These are phyloP conservation scores for Actenoides hombroni DNA, from an alignment of 2,113 vertebrate species.

Conservation along the genomic window DNA sequence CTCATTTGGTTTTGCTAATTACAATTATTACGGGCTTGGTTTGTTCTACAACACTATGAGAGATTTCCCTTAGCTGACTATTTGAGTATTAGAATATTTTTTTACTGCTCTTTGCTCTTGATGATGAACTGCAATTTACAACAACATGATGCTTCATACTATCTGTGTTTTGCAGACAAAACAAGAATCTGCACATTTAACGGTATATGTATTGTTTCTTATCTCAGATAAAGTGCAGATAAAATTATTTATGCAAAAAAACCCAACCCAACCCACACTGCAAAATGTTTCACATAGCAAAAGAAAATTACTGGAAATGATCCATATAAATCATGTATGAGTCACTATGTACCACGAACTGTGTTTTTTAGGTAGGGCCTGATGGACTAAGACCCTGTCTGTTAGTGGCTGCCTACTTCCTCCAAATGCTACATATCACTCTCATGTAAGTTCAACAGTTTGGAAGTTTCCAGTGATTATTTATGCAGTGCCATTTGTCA, in stretches of 20 bases:
- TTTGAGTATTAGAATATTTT: neutral
- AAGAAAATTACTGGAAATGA: neutral
- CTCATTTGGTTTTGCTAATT: neutral
- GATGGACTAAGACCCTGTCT: neutral
- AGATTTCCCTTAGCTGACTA: neutral
- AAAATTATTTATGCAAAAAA: neutral
- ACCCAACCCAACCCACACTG: neutral
- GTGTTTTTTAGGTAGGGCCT: neutral
- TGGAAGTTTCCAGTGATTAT: neutral
- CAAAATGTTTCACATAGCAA: neutral
- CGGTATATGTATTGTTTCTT: neutral
- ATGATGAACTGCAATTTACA: neutral
- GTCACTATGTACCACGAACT: neutral
- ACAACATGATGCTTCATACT: neutral
- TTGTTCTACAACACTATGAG: neutral
- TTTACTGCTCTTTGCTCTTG: neutral
- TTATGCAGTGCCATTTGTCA: neutral
- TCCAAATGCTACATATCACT: neutral
- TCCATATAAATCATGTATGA: neutral
- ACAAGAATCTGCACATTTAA: neutral
- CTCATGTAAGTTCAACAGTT: neutral
- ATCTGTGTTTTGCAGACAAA: neutral
- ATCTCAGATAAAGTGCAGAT: neutral
- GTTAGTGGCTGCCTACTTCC: neutral
- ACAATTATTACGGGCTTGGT: neutral